Evolutionary conservation across 2,113 vertebrate genomes (phyloP).

Genomic region (Dipodomys ordii): DNA sequence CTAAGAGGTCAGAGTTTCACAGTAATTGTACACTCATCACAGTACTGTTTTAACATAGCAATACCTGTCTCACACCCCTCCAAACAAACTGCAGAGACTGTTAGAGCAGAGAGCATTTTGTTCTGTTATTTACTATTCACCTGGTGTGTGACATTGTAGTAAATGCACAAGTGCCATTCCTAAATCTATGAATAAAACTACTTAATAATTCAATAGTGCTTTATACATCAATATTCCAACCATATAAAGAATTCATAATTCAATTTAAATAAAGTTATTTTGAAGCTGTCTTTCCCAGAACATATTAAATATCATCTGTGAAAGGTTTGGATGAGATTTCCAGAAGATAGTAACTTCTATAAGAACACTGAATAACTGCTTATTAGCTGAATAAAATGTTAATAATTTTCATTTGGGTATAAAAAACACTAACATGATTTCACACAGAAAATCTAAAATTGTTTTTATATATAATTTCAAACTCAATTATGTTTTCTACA

Average conservation of each 20-base stretch:
- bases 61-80: not conserved
- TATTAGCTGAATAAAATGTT: conserved; percentile 29
- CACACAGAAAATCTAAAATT: conserved; percentile 28
- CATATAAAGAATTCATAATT: not conserved
- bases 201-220: not conserved
- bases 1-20: not conserved
- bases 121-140: no score
- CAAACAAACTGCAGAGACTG: no score
- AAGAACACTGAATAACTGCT: not conserved
- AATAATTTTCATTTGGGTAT: no score
- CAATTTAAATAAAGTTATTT: conserved; percentile 4
- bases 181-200: conserved; percentile 23
- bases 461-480: not conserved
- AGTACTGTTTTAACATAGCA: not conserved
- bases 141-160: not conserved
- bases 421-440: not conserved
- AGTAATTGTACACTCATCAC: not conserved
- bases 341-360: not conserved
- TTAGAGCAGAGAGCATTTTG: no score
- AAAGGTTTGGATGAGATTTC: not conserved
- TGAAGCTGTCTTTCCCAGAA: conserved; percentile 33
- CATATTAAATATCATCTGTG: not conserved
- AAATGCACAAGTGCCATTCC: not conserved
- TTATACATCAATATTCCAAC: conserved; percentile 21
- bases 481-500: not conserved